phyloP scores from a whole-genome alignment of 2,113 vertebrate species.

The Tetrao urogallus region DNA sequence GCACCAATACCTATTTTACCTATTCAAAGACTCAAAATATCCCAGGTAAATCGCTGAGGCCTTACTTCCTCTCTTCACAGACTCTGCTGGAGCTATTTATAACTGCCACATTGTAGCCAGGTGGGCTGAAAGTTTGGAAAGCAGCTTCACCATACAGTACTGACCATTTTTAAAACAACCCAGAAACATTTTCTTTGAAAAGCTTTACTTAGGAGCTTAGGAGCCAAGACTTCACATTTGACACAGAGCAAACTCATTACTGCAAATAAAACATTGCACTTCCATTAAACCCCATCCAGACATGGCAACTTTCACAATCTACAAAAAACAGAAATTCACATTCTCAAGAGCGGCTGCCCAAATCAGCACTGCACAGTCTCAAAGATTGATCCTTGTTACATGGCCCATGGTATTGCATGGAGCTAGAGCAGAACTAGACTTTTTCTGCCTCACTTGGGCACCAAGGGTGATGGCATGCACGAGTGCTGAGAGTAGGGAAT shows the following conservation, averaged over 20 bases:
- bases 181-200: background rate
- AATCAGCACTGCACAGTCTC: background rate
- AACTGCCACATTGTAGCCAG: background rate
- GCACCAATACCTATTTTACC: background rate
- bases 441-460: background rate
- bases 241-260: background rate
- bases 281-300: background rate
- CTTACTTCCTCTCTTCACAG: background rate
- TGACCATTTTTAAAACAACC: background rate
- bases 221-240: background rate
- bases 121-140: background rate
- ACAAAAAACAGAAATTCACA: background rate
- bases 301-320: background rate
- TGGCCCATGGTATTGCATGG: background rate
- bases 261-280: background rate
- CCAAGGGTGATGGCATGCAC: rapidly evolving
- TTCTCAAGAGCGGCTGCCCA: background rate
- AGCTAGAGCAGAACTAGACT: background rate
- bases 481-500: background rate
- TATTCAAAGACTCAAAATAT: background rate
- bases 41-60: background rate
- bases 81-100: background rate
- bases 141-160: background rate
- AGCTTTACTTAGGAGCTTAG: background rate
- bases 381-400: background rate